Evolutionary conservation across 2,888 invertebrate genomes (phyloP), one percentile per base, ranked within the genome.

Genomic region (Meandrusa payeni): DNA sequence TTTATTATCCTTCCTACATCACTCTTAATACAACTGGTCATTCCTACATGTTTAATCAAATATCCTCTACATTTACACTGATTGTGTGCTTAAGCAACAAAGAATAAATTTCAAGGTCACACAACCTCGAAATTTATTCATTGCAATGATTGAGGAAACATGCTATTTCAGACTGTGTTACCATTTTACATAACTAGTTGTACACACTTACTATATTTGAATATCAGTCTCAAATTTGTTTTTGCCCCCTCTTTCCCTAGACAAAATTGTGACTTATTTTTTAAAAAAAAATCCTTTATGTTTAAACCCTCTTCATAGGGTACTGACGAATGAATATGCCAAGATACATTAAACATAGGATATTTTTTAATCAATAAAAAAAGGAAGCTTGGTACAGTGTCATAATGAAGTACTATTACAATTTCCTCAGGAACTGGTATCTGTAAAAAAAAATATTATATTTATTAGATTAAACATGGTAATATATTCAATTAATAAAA

Each of bases 201-300:
- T 15, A 3, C 2, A 37, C 19, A 69, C 80, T 88, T 88, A 94
- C 94, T 91, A 77, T 91, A 83, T 87, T 94, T 95, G 91, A 94
- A 95, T 64, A 95, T 93, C 62, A 95, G 76, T 54, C 90, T 90
- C 15, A 95, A 52, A 42, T 90, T 89, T 12, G 92, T 60, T 59
- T 83, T 63, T 53, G 64, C 48, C 46, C 47, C 51, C 31, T 47
- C 47, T 27, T 48, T 51, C 12, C 41, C 24, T 24, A 24, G 17
- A 22, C 51, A 51, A 19, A 55, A 37, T 15, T 47, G 48, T 49
- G 60, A 55, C 6, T 76, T 56, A 32, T 57, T 68, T 48, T 70
- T 69, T n/a, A n/a, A n/a, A n/a, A 77, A 60, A 63, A 79, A 86
- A 19, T 67, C 63, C 44, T 69, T 66, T 26, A 87, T 69, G 60